Percentiles rank a stretch among this genome's conserved stretches.
These are phyloP conservation scores for Cydia fagiglandana DNA, from an alignment of 1,140 invertebrate genomes.

Conservation along the genomic window DNA sequence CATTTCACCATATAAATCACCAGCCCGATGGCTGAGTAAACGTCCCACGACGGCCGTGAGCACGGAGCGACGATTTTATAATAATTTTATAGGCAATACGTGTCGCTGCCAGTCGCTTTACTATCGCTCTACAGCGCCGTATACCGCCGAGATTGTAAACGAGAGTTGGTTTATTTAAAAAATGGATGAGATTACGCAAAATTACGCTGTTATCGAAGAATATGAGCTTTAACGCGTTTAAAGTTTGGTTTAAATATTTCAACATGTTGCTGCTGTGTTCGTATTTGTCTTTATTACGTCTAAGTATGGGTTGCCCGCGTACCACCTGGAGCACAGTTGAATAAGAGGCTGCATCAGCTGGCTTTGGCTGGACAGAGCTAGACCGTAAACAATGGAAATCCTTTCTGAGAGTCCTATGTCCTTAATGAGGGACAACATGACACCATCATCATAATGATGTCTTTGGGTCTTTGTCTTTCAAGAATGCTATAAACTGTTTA, in stretches of 20 bases:
- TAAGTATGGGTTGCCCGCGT: too few species aligned
- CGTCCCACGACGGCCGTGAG: background rate
- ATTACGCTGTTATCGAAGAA: background rate
- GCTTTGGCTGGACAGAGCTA: too few species aligned
- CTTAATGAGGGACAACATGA: too few species aligned
- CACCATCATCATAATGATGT: background rate
- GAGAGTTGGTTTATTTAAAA: background rate
- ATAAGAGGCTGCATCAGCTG: too few species aligned
- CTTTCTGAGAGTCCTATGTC: too few species aligned
- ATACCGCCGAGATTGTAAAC: background rate
- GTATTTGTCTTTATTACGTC: too few species aligned
- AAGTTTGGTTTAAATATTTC: too few species aligned
- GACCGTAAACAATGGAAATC: too few species aligned
- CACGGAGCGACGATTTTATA: conserved; percentile 21
- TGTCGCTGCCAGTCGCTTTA: background rate
- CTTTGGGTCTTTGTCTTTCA: background rate
- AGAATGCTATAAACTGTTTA: too few species aligned
- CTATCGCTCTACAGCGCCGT: background rate
- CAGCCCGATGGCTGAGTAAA: background rate
- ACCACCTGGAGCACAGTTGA: too few species aligned
- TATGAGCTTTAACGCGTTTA: background rate
- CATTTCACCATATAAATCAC: conserved; percentile 3
- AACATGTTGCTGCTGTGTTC: too few species aligned
- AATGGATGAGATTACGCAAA: background rate
- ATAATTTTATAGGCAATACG: conserved; percentile 15